Base-by-base conservation (phyloP, 2,797 vertebrate genomes). In the Mormyrops attenuatus region DNA sequence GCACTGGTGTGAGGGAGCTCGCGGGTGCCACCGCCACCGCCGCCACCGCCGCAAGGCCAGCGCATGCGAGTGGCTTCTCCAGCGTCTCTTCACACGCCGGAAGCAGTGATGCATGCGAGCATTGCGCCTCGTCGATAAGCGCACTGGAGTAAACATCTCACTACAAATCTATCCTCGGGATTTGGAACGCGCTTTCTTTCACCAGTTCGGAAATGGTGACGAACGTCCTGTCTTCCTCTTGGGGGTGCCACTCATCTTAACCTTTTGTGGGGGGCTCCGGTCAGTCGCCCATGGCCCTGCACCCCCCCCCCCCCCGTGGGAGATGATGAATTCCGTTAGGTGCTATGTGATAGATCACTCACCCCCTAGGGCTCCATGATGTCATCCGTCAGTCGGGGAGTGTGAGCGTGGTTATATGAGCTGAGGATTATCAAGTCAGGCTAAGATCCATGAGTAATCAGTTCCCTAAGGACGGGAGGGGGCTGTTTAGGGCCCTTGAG, bases 1-100 rank as follows among this genome's bases (percentile, higher is more conserved):
- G 22, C 26, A 17, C 49, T 88, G 85, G 93, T 91, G 86, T 88
- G 49, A 50, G 69, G 82, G 69, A 89, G 88, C 90, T 88, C 5
- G 2, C 30, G 41, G 86, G 87, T n/a, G n/a, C n/a, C n/a, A n/a
- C n/a, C 89, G 85, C 88, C n/a, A 13, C n/a, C n/a, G n/a, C 15
- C 5, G 55, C 55, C 55, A 7, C 11, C n/a, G 5, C 3, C 9
- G 5, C 52, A 88, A 88, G 69, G 69, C 26, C 41, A 80, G 73
- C 44, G 38, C 20, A 50, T 50, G 60, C 63, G 1, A 26, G 22
- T 13, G 15, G 88, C 66, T 80, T 77, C 60, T 88, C 66, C 52
- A 49, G 69, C 49, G 17, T 13, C n/a, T 7, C 88, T 9, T 55
- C 66, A 80, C 66, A 80, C 63, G 26, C 38, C 7, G 11, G 15